Evolutionary conservation across 2,888 invertebrate species (phyloP).

Genomic region (Asteroscopus sphinx): DNA sequence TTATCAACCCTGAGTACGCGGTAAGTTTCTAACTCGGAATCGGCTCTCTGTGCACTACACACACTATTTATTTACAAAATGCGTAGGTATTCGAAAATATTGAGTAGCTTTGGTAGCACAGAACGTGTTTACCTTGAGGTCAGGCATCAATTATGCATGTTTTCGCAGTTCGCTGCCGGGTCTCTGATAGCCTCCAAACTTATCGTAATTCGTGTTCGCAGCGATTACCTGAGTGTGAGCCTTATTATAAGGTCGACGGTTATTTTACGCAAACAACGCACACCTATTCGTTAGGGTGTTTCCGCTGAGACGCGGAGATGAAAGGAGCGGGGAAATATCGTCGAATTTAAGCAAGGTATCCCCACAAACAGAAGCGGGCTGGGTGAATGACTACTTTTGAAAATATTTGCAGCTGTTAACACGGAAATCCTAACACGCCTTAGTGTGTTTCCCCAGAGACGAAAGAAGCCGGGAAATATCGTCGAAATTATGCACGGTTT

Average conservation of each 20-base stretch:
- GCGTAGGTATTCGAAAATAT: neutral
- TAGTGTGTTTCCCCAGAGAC: too few species aligned
- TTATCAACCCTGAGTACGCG: too few species aligned
- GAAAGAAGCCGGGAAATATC: too few species aligned
- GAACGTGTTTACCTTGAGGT: conserved; percentile 11
- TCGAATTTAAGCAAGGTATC: too few species aligned
- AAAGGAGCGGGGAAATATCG: too few species aligned
- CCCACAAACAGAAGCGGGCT: too few species aligned
- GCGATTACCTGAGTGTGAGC: conserved; percentile 1
- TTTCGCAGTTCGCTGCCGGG: conserved; percentile 29
- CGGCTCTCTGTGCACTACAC: neutral
- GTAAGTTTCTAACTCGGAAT: too few species aligned
- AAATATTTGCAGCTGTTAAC: too few species aligned
- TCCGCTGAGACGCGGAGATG: too few species aligned
- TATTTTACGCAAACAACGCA: conserved; percentile 4
- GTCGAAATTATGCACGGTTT: too few species aligned
- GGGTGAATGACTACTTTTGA: too few species aligned
- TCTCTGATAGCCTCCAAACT: conserved; percentile 29
- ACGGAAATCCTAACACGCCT: too few species aligned
- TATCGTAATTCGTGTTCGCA: conserved; percentile 6
- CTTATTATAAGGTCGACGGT: conserved; percentile 5
- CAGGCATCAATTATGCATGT: conserved; percentile 24
- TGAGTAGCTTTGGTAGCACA: neutral
- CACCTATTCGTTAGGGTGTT: neutral
- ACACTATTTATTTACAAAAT: conserved; percentile 1